Conservation (phyloP, 2,888 invertebrate genomes). For the Phorcus lineatus region DNA sequence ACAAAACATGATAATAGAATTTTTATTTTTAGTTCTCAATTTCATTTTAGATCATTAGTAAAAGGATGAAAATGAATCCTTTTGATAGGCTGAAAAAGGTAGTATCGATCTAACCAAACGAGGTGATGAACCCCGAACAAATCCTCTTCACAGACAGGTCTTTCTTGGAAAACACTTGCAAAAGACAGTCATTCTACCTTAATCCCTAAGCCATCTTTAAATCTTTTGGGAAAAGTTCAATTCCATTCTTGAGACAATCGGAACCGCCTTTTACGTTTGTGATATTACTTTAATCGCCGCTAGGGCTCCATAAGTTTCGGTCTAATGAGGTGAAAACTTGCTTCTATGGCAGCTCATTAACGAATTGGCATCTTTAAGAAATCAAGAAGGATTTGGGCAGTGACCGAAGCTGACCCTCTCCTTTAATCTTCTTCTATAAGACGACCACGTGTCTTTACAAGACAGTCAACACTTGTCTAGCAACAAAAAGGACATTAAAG, state of each 20-base stretch:
- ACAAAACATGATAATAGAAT: too few relatives aligned
- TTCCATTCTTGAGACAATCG: background rate
- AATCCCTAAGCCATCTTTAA: background rate
- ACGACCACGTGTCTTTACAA: background rate
- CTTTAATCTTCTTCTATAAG: background rate
- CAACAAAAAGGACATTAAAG: slow-evolving; percentile 4
- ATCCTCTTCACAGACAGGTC: background rate
- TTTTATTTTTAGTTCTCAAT: too few relatives aligned
- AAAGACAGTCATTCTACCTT: background rate
- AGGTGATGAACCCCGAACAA: too few relatives aligned
- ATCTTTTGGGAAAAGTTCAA: background rate
- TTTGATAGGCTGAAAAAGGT: too few relatives aligned
- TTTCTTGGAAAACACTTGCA: background rate
- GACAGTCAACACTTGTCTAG: slow-evolving; percentile 1
- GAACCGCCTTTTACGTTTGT: background rate
- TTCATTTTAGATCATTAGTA: too few relatives aligned
- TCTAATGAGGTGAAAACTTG: background rate
- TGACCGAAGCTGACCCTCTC: background rate
- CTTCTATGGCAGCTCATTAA: background rate
- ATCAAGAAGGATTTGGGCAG: background rate
- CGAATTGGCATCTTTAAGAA: background rate
- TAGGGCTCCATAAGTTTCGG: background rate
- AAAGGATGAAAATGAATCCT: too few relatives aligned
- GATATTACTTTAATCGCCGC: background rate
- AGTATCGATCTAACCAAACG: too few relatives aligned